Evolutionary conservation across 2,797 vertebrate species (phyloP), one percentile per base, ranked within the genome.

Genomic region (Trachurus trachurus): DNA sequence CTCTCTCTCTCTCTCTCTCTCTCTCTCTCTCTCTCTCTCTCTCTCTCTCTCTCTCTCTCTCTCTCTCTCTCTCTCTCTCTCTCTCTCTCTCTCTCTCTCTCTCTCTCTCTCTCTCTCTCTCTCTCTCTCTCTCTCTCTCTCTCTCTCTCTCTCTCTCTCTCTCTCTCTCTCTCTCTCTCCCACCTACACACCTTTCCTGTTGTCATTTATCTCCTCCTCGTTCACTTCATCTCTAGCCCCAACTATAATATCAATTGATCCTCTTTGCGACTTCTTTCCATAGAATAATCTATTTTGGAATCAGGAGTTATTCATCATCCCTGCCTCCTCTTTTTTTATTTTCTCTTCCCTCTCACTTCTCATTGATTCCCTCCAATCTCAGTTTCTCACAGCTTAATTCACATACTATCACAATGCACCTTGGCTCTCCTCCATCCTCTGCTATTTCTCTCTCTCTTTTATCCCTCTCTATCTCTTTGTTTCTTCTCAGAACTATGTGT

Each of bases 271-370:
- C 54, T 71, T 82, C 50, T 66, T 64, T 76, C 64, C 45, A 29
- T 82, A 64, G 31, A 2, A 15, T 69, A 49, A 85, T 82, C 64
- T 86, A 83, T 90, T 87, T 88, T 62, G 65, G 70, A 78, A 80
- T 84, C 68, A 78, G 59, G 63, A 34, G 54, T 78, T 78, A 78
- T 88, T 81, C 50, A 83, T 90, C 83, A 87, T 17, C 34, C 53
- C 21, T 4, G 37, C 71, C 31, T 72, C 50, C 34, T 70, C 57
- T 37, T 5, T 53, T 26, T 73, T 73, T 21, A 8, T 74, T 39
- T 39, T 29, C 42, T 63, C 37, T 6, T 34, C 47, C 21, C 16
- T 21, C 44, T 62, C 42, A 57, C 17, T 53, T 68, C 56, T 71
- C 54, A 50, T 81, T 77, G 77, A 72, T 49, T 50, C 76, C 42